Evolutionary conservation across 2,888 invertebrate species (phyloP).

Genomic region (Dichetophora obliterata): DNA sequence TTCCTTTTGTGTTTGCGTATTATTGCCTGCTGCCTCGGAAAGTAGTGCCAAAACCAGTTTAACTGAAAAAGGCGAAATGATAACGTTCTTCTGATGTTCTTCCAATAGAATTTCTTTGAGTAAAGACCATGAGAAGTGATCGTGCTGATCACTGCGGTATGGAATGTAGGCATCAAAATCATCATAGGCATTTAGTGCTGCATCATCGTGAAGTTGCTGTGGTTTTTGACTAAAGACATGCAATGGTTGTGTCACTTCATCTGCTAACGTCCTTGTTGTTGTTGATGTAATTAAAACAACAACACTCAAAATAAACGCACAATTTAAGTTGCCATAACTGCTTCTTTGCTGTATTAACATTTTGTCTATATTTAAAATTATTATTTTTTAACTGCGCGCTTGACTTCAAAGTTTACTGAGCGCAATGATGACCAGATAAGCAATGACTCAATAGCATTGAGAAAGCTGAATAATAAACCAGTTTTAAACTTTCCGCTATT

Average conservation of each 20-base stretch:
- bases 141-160: conserved; percentile 68
- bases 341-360: not conserved
- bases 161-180: conserved; percentile 65
- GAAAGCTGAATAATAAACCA: conserved; percentile 9
- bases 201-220: conserved; percentile 15
- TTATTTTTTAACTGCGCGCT: conserved; percentile 1
- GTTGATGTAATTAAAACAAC: conserved; percentile 9
- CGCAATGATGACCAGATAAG: conserved; percentile 2
- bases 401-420: not conserved
- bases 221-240: conserved; percentile 57
- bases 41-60: conserved; percentile 81
- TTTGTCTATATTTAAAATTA: not conserved
- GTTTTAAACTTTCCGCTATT: conserved; percentile 18
- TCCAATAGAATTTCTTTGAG: conserved; percentile 71
- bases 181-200: conserved; percentile 50
- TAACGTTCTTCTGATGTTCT: conserved; percentile 72
- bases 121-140: conserved; percentile 78
- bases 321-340: not conserved
- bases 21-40: conserved; percentile 77
- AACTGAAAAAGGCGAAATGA: conserved; percentile 83
- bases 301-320: not conserved
- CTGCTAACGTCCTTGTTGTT: conserved; percentile 13
- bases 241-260: conserved; percentile 53
- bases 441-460: conserved; percentile 26
- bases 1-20: conserved; percentile 59